Conservation (phyloP, 2,113 vertebrate species). For the Archocentrus centrarchus region DNA sequence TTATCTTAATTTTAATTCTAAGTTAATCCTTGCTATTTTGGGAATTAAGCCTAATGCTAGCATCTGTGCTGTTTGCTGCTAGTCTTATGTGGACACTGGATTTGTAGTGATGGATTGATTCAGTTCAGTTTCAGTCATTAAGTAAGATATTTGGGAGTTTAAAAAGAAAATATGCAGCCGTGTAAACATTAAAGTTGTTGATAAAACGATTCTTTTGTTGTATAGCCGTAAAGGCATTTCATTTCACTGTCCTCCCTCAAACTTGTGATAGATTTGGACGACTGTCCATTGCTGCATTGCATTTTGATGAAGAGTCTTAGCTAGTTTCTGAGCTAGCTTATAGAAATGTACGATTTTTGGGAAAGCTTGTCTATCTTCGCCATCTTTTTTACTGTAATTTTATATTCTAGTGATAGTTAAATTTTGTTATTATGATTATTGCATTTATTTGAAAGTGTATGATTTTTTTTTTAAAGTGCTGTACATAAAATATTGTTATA, state of each 20-base stretch:
- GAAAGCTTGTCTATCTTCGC: not conserved
- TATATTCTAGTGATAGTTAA: not conserved
- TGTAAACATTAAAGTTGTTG: not conserved
- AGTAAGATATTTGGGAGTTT: not conserved
- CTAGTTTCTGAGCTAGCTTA: not conserved
- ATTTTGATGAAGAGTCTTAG: conserved; percentile 6
- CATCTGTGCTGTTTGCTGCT: conserved; percentile 67
- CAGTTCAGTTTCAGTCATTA: conserved; percentile 11
- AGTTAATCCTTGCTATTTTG: conserved; percentile 76
- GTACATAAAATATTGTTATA: not conserved
- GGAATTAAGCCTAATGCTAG: conserved; percentile 74
- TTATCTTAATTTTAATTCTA: conserved; percentile 74
- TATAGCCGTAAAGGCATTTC: not conserved
- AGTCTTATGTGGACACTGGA: conserved; percentile 47
- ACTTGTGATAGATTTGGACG: not conserved
- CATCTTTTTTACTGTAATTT: not conserved
- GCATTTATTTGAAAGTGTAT: not conserved
- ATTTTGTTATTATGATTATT: conserved; percentile 9
- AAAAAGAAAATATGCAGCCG: not conserved
- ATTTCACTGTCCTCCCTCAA: conserved; percentile 1
- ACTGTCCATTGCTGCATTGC: not conserved
- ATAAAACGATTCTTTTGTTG: not conserved
- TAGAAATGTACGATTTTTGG: not conserved
- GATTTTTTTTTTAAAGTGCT: not conserved
- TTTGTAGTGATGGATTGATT: conserved; percentile 52